Evolutionary conservation across 1,140 invertebrate species (phyloP).

Genomic region (Diorhabda sublineata): DNA sequence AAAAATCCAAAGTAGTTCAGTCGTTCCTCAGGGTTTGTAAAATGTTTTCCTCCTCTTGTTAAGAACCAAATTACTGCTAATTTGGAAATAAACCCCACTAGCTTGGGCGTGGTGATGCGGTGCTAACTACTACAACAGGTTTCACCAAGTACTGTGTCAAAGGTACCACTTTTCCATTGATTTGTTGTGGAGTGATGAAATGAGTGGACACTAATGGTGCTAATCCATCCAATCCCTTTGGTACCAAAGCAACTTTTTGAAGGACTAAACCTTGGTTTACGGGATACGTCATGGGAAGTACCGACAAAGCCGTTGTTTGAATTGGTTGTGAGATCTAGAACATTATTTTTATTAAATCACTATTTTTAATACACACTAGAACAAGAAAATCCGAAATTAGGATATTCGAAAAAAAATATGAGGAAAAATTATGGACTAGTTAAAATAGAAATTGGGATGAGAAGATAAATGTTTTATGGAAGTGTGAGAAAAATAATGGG

Average conservation of each 20-base stretch:
- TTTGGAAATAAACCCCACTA: conserved; percentile 26
- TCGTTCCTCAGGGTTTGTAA: not conserved
- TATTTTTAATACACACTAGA: too few species aligned
- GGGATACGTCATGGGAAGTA: conserved; percentile 40
- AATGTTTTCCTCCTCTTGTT: not conserved
- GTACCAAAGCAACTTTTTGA: conserved; percentile 41
- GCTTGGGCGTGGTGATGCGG: conserved; percentile 39
- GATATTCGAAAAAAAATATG: not conserved
- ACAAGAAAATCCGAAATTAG: too few species aligned
- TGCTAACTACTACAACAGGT: conserved; percentile 44
- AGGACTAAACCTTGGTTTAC: conserved; percentile 40
- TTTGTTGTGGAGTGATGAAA: conserved; percentile 40
- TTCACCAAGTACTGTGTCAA: conserved; percentile 45
- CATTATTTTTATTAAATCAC: not conserved
- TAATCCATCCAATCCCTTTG: conserved; percentile 39
- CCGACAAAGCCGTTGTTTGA: conserved; percentile 39
- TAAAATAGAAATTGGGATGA: too few species aligned
- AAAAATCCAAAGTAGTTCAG: not conserved
- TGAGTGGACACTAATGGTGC: conserved; percentile 40
- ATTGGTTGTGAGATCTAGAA: conserved; percentile 35
- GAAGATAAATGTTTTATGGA: too few species aligned
- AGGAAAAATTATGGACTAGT: conserved; percentile 5
- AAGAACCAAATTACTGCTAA: too few species aligned
- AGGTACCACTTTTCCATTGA: conserved; percentile 41
- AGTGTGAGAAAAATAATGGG: too few species aligned